Percentiles rank a stretch among this genome's conserved stretches.
phyloP scores from a whole-genome alignment of 2,113 vertebrate species.

The Sinocyclocheilus rhinocerous region DNA sequence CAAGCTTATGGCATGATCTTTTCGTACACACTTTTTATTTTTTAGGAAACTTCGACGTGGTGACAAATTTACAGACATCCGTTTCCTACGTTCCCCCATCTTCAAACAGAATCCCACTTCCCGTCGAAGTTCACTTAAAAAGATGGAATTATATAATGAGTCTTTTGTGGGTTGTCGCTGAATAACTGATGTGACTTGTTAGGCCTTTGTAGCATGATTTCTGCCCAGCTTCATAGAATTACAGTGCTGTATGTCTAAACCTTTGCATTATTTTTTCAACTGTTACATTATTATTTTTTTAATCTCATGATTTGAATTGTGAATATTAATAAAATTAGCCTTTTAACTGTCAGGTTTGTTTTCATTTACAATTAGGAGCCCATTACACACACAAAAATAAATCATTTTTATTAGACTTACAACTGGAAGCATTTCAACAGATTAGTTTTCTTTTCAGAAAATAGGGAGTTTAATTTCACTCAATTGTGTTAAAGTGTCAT shows the following conservation, averaged over 20 bases:
- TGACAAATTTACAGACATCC: conserved; percentile 88
- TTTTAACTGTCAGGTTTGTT: not conserved
- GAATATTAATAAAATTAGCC: conserved; percentile 9
- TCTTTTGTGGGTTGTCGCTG: conserved; percentile 74
- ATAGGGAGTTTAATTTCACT: not conserved
- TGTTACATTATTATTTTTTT: not conserved
- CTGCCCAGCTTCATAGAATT: no score
- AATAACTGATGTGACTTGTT: not conserved
- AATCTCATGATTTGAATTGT: conserved; percentile 17
- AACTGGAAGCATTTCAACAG: no score
- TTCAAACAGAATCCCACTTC: conserved; percentile 74
- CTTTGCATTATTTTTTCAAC: not conserved
- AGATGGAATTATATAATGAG: conserved; percentile 77
- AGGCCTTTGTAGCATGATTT: not conserved
- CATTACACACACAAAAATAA: not conserved
- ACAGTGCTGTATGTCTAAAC: no score
- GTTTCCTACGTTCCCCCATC: conserved; percentile 88
- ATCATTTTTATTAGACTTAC: no score
- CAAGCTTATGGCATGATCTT: not conserved
- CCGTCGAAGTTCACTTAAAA: conserved; percentile 60
- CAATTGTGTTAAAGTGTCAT: not conserved
- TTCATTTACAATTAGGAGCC: no score
- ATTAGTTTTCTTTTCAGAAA: no score
- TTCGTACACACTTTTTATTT: not conserved
- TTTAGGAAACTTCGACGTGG: conserved; percentile 92